phyloP scores from a whole-genome alignment of 2,888 invertebrate species.

The Drosophila lutescens region DNA sequence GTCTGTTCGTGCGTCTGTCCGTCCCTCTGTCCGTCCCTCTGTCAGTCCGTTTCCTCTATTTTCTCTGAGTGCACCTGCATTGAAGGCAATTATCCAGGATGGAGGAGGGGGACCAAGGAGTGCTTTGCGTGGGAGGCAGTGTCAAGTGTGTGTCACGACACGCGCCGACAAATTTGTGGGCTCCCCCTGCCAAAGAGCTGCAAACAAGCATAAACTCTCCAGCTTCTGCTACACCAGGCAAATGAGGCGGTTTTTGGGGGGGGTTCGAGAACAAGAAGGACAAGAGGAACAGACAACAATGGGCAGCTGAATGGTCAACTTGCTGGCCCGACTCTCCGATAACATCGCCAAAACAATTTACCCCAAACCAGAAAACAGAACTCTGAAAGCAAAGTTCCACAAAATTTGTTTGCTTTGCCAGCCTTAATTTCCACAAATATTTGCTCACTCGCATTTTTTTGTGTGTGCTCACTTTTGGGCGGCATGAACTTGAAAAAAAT shows the following conservation, averaged over 20 bases:
- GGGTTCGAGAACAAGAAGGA: background rate
- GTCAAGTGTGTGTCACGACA: slow-evolving; percentile 71
- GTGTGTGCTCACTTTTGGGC: slow-evolving; percentile 11
- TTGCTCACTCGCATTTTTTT: slow-evolving; percentile 38
- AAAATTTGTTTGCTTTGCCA: slow-evolving; percentile 58
- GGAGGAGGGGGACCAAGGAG: background rate
- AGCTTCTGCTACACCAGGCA: slow-evolving; percentile 9
- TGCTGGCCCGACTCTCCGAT: slow-evolving; percentile 18
- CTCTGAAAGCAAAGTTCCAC: slow-evolving; percentile 50
- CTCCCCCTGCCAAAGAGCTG: slow-evolving; percentile 26
- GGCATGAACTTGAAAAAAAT: slow-evolving; percentile 55
- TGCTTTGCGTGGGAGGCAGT: slow-evolving; percentile 46
- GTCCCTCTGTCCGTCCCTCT: too few relatives aligned
- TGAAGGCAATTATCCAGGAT: slow-evolving; percentile 27
- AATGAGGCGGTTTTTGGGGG: slow-evolving; percentile 1
- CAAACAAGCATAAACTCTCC: slow-evolving; percentile 39
- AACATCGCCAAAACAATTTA: slow-evolving; percentile 42
- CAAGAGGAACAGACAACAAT: slow-evolving; percentile 40
- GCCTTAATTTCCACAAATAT: slow-evolving; percentile 73
- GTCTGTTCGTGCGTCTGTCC: too few relatives aligned
- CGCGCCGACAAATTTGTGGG: slow-evolving; percentile 64
- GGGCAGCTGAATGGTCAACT: slow-evolving; percentile 43
- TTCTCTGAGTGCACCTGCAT: slow-evolving; percentile 23
- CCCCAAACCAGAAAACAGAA: slow-evolving; percentile 23
- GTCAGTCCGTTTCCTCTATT: too few relatives aligned